Evolutionary conservation across 1,140 invertebrate genomes (phyloP).

Genomic region (Berghia stephanieae): DNA sequence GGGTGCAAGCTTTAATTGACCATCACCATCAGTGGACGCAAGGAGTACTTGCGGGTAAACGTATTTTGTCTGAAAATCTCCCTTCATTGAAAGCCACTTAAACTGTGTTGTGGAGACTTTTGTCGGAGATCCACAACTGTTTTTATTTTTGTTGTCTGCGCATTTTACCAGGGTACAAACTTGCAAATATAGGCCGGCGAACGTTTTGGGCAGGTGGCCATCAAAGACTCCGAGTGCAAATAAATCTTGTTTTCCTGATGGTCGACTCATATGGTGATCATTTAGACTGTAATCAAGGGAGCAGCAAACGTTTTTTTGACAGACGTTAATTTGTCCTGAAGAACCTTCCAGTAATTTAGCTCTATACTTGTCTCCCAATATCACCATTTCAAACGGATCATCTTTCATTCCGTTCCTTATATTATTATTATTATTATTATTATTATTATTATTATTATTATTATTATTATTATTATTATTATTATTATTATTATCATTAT

Average conservation of each 20-base stretch:
- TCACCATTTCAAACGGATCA: neutral
- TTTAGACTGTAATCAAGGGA: neutral
- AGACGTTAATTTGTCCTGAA: neutral
- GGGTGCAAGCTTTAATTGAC: no score
- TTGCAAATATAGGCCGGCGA: slow-evolving; percentile 8
- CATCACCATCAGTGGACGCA: no score
- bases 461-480: neutral
- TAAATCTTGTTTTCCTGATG: no score
- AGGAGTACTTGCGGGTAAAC: no score
- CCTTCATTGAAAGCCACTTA: neutral
- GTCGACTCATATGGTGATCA: neutral
- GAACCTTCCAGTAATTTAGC: neutral
- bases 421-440: neutral
- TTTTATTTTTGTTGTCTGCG: no score
- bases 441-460: neutral
- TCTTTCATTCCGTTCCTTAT: neutral
- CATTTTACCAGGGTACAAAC: neutral
- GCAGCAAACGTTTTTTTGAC: slow-evolving; percentile 22
- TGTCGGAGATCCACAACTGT: neutral
- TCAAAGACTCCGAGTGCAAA: slow-evolving; percentile 18
- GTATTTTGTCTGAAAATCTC: neutral
- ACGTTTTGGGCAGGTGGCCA: neutral
- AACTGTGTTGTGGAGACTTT: neutral
- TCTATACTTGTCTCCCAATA: neutral
- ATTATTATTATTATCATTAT: neutral